These are phyloP conservation scores for Ardeotis arabs DNA, from an alignment of 2,113 vertebrate genomes.

Conservation along the genomic window DNA sequence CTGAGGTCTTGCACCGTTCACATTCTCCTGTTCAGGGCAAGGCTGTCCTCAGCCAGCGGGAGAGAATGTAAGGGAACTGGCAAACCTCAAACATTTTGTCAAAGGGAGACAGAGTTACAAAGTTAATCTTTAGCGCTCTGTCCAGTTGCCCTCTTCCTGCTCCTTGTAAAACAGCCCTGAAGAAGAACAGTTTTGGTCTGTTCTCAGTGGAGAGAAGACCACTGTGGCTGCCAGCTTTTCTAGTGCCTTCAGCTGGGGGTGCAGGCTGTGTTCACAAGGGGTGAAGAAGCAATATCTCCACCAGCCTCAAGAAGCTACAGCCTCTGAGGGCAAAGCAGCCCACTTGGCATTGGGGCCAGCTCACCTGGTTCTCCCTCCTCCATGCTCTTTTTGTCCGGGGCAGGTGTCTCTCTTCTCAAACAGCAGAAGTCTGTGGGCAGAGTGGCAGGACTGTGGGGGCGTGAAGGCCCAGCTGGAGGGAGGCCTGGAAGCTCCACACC, in stretches of 20 bases:
- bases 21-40: background rate
- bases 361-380: background rate
- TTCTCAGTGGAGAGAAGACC: background rate
- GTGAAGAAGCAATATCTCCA: background rate
- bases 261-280: background rate
- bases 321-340: background rate
- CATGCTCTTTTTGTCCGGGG: background rate
- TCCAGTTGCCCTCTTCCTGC: background rate
- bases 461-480: background rate
- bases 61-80: background rate
- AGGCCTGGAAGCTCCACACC: background rate
- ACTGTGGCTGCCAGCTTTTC: background rate
- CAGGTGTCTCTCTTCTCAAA: background rate
- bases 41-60: background rate
- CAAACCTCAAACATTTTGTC: slow-evolving; percentile 6
- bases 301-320: background rate
- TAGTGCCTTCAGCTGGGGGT: background rate
- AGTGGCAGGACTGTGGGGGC: background rate
- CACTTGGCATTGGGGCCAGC: background rate
- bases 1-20: background rate
- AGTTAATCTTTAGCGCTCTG: background rate
- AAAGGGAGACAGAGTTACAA: background rate
- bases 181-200: background rate
- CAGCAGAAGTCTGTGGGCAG: background rate
- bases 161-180: background rate